Base-by-base conservation (phyloP, 2,797 vertebrate genomes). In the Tragopan temminckii region DNA sequence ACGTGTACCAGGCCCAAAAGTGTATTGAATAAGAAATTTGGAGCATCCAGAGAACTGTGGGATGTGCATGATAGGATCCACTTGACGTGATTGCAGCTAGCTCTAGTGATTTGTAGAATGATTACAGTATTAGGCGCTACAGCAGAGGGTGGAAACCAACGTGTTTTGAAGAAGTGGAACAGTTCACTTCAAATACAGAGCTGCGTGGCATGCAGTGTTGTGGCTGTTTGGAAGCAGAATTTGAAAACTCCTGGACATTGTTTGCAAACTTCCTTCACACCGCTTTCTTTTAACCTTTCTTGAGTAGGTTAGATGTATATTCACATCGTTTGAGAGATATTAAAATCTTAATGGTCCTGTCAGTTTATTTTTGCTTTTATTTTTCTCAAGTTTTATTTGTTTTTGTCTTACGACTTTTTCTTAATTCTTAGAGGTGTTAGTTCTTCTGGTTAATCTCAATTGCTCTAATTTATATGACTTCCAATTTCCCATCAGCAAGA, bases 51-150 rank as follows among this genome's bases (percentile, higher is more conserved):
- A 88, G 42, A 80, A 80, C 19, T 3, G 1, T 53, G 35, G 66
- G 42, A 46, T 59, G 38, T 61, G 5, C 8, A 3, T 85, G 46
- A 8, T 14, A 67, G 66, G 45, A 81, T n/a, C 58, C 38, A 68
- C 42, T 58, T 84, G 46, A 80, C 74, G 36, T 50, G 15, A 11
- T 76, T 81, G 24, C 11, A 69, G 11, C 38, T 57, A 14, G 33
- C 27, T 40, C 24, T 64, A 55, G 23, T 55, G 21, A 33, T 67
- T 75, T 2, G 0, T 40, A 7, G 46, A 27, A 50, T 0, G 0
- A 27, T 71, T 21, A 64, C 33, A 33, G 5, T 58, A 6, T 81
- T 76, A 38, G 13, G 24, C 33, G 7, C 20, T 4, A 23, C 43
- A 9, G 7, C n/a, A 36, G 67, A 69, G 55, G 55, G 52, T 24